A percentile compares a stretch with the other conserved stretches of the same genome.
phyloP scores from a whole-genome alignment of 2,113 vertebrate genomes.

The Nannospalax galili region DNA sequence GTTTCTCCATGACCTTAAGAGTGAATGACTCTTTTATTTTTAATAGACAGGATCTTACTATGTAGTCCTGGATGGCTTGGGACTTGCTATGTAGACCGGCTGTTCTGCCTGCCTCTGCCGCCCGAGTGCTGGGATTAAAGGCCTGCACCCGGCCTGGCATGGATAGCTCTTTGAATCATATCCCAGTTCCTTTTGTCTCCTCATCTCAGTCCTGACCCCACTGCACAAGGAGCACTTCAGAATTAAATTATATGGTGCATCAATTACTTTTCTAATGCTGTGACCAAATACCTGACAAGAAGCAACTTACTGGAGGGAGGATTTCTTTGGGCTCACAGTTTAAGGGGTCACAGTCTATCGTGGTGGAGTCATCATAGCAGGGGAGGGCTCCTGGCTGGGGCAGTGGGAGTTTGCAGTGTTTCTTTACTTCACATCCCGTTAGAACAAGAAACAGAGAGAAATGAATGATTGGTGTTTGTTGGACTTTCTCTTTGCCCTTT shows the following conservation, averaged over 20 bases:
- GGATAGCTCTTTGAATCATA: not conserved
- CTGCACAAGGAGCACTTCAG: not conserved
- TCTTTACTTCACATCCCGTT: not conserved
- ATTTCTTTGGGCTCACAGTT: not conserved
- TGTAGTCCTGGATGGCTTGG: no score
- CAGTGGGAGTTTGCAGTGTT: not conserved
- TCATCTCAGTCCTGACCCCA: not conserved
- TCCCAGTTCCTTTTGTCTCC: no score
- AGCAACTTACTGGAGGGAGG: not conserved
- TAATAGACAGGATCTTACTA: no score
- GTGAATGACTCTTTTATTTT: no score
- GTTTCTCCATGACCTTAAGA: rapidly evolving
- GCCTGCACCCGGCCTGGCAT: not conserved
- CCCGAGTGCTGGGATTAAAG: not conserved
- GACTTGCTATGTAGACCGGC: no score
- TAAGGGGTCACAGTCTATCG: not conserved
- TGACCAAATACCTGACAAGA: not conserved
- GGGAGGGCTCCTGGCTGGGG: not conserved
- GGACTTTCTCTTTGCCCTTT: not conserved
- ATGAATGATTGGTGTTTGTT: not conserved
- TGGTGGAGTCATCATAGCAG: not conserved
- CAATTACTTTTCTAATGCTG: not conserved
- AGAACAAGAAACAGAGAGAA: not conserved
- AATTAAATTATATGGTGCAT: not conserved
- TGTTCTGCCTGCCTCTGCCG: not conserved